Conservation (phyloP, 1,140 invertebrate species). For the Kradibia gibbosae region DNA sequence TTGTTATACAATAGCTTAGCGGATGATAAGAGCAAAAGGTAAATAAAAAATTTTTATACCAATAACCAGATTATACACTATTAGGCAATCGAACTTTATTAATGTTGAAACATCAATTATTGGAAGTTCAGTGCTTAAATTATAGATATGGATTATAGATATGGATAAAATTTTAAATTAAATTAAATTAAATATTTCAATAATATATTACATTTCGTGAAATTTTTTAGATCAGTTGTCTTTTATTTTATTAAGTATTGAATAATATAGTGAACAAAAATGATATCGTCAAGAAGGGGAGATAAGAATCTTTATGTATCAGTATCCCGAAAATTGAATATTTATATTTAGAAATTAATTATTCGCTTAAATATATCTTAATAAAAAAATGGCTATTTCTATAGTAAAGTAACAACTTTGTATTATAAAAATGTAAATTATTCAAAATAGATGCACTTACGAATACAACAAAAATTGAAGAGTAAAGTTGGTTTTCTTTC, state of each 20-base stretch:
- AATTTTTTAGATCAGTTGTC: too few species aligned
- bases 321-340: too few species aligned
- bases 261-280: too few species aligned
- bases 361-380: neutral
- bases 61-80: constrained; percentile 42
- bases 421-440: neutral
- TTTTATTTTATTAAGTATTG: too few species aligned
- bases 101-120: constrained; percentile 1
- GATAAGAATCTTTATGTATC: too few species aligned
- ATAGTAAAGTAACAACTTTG: neutral
- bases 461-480: neutral
- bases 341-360: neutral
- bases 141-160: too few species aligned
- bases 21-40: constrained; percentile 29
- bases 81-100: constrained; percentile 6
- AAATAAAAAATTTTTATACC: constrained; percentile 11
- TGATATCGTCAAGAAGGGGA: too few species aligned
- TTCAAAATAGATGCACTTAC: neutral
- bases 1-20: neutral
- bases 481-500: neutral
- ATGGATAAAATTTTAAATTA: too few species aligned
- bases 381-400: neutral
- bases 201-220: too few species aligned
- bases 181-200: too few species aligned
- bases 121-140: constrained; percentile 31